Evolutionary conservation across 2,113 vertebrate species (phyloP).

Genomic region (Rissa tridactyla): DNA sequence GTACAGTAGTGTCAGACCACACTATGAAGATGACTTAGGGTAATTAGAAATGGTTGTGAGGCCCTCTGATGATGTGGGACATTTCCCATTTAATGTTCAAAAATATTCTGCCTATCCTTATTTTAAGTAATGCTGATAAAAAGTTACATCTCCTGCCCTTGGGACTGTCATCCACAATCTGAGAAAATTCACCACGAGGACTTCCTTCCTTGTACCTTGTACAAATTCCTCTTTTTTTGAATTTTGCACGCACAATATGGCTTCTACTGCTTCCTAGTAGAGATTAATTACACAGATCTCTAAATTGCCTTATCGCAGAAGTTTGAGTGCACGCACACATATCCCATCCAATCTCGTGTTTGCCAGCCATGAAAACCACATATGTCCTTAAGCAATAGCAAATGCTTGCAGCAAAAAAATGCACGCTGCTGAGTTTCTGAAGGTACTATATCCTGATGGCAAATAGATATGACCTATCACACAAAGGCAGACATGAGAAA

Average conservation of each 20-base stretch:
- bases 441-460: background rate
- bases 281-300: background rate
- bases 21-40: background rate
- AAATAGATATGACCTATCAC: background rate
- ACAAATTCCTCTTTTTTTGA: background rate
- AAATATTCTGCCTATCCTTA: background rate
- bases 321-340: fast-evolving
- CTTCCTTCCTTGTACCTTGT: background rate
- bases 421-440: background rate
- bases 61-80: background rate
- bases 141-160: background rate
- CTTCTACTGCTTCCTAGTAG: background rate
- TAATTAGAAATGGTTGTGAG: background rate
- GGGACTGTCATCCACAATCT: background rate
- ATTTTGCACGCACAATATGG: background rate
- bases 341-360: background rate
- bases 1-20: background rate
- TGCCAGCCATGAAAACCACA: background rate
- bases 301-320: background rate
- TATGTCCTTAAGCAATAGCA: background rate
- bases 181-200: background rate
- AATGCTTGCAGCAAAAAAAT: background rate
- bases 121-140: background rate
- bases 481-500: background rate
- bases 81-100: background rate